Evolutionary conservation across 2,888 invertebrate species (phyloP).

Genomic region (Oligia fasciuncula): DNA sequence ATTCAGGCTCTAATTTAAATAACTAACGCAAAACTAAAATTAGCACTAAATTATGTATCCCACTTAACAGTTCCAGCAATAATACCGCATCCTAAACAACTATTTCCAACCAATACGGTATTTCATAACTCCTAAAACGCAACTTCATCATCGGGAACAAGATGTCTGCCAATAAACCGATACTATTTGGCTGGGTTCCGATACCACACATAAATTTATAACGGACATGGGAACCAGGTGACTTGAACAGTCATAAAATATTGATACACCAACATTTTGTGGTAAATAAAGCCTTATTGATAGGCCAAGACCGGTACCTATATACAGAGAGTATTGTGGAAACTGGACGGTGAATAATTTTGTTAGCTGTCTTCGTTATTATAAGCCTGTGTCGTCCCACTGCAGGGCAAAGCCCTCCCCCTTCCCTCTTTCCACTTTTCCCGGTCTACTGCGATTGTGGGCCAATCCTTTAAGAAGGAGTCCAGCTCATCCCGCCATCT

Average conservation of each 20-base stretch:
- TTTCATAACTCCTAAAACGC: slow-evolving; percentile 63
- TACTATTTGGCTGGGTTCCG: slow-evolving; percentile 79
- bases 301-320: slow-evolving; percentile 19
- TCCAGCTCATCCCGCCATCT: too few species aligned
- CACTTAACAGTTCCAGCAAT: neutral
- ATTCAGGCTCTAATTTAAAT: neutral
- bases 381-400: too few species aligned
- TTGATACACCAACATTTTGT: slow-evolving; percentile 61
- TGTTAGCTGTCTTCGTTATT: slow-evolving; percentile 10
- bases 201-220: slow-evolving; percentile 77
- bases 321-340: slow-evolving; percentile 25
- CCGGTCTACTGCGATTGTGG: too few species aligned
- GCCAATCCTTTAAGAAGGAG: too few species aligned
- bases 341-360: slow-evolving; percentile 12
- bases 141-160: slow-evolving; percentile 68
- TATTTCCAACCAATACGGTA: slow-evolving; percentile 11
- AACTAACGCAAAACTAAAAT: neutral
- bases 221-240: slow-evolving; percentile 76
- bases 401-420: too few species aligned
- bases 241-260: slow-evolving; percentile 73
- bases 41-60: too few species aligned
- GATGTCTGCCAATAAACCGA: slow-evolving; percentile 74
- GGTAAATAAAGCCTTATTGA: slow-evolving; percentile 51
- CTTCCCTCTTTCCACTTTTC: too few species aligned
- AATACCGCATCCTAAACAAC: slow-evolving; percentile 13